Base-by-base conservation (phyloP, 1,140 invertebrate species). In the Conopomorpha cramerella region DNA sequence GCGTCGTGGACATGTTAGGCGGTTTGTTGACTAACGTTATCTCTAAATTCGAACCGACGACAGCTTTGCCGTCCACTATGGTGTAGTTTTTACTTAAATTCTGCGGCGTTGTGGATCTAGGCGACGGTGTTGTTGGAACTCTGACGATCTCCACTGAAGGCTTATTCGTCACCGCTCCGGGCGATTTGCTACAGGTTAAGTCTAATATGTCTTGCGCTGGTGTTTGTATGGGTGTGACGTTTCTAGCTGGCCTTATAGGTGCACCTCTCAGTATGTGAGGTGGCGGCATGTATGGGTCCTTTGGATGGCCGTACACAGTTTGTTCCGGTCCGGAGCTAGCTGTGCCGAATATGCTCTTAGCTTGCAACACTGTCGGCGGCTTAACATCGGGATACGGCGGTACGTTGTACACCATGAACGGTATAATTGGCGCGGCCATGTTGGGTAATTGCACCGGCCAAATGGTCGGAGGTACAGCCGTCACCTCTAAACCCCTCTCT, bases 401-500 rank as follows among this genome's bases (percentile, higher is more conserved):
- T 0, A 58, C 61, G 34, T 65, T 62, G n/a, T 41, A 45, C 15
- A 56, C 54, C 7, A 43, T 49, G 0, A 51, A 58, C 0, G 65
- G 55, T 0, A 66, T 46, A 0, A 71, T 55, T 15, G 67, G 79
- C 36, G 83, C 83, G 37, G 81, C 54, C 0, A 72, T 39, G 0
- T 64, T 55, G 0, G 68, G 62, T 43, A 57, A 56, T 0, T 64
- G 42, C 11, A 62, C 43, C 27, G 57, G 17, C 51, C 70, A 40
- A 56, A 13, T 61, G 55, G 38, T 43, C 15, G 31, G 34, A 7
- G 74, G 68, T 0, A 88, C 79, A 0, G 86, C 81, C 0, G 86
- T 89, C 0, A 89, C 86, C 51, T 90, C 86, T 3, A 89, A 67
- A 0, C 87, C 87, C 2, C 86, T 82, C 36, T 89, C 84, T 33